A percentile compares a stretch with the other conserved stretches of the same genome.
These are phyloP conservation scores for Xenotilapia leptura DNA, from an alignment of 2,113 vertebrate species.

Conservation along the genomic window DNA sequence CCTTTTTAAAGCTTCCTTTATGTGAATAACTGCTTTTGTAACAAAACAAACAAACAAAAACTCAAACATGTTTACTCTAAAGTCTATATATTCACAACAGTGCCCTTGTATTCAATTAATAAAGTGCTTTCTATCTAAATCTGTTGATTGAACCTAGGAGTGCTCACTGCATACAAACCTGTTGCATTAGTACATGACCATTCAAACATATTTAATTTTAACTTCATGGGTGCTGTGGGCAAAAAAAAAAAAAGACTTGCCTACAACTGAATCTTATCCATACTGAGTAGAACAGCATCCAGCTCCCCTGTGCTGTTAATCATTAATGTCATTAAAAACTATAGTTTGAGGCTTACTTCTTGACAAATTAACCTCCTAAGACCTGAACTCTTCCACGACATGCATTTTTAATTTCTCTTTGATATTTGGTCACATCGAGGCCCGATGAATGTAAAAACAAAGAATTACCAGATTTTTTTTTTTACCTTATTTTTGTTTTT, in stretches of 20 bases:
- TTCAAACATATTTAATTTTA: background rate
- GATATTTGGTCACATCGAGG: too few species aligned
- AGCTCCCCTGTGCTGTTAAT: background rate
- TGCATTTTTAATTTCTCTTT: too few species aligned
- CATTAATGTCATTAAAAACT: background rate
- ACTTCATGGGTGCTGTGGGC: background rate
- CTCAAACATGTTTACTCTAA: background rate
- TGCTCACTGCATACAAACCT: background rate
- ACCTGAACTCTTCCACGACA: too few species aligned
- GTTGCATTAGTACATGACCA: background rate
- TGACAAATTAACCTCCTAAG: background rate
- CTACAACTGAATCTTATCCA: background rate
- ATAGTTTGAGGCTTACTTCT: background rate
- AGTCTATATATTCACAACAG: background rate
- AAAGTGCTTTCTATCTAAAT: background rate
- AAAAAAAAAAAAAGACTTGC: background rate
- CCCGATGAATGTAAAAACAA: too few species aligned
- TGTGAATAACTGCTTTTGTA: background rate
- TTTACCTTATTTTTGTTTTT: background rate
- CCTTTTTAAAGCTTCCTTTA: background rate
- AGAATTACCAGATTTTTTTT: background rate
- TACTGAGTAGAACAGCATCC: background rate
- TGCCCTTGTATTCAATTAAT: background rate
- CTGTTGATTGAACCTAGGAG: background rate
- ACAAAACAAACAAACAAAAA: background rate